Percentiles rank a stretch among this genome's conserved stretches.
Conservation (phyloP, 2,888 invertebrate genomes). For the Ophonus ardosiacus region DNA sequence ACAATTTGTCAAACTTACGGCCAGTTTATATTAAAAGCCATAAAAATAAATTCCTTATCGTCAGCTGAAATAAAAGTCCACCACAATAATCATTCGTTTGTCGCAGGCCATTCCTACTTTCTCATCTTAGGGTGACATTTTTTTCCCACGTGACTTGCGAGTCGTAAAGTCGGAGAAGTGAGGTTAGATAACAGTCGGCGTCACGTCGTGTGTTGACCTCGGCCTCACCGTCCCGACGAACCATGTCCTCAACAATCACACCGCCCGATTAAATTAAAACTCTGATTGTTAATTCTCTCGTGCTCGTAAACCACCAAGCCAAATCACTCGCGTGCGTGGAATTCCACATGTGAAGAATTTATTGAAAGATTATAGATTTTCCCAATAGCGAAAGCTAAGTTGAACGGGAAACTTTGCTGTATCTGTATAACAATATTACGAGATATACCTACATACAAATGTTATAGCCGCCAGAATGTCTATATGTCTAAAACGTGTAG, state of each 20-base stretch:
- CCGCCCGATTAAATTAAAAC: slow-evolving; percentile 44
- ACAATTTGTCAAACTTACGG: background rate
- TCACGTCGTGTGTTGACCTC: slow-evolving; percentile 42
- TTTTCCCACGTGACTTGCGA: slow-evolving; percentile 43
- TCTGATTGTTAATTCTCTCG: slow-evolving; percentile 33
- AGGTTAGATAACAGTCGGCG: background rate
- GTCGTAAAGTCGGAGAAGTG: slow-evolving; percentile 27
- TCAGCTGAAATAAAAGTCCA: slow-evolving; percentile 12
- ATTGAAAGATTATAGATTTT: too few relatives aligned
- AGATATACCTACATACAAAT: too few relatives aligned
- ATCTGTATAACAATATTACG: too few relatives aligned
- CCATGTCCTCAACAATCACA: slow-evolving; percentile 9
- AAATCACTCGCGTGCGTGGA: slow-evolving; percentile 11
- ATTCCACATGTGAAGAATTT: background rate
- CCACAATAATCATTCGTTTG: slow-evolving; percentile 18
- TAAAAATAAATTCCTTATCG: background rate
- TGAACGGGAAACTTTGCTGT: too few relatives aligned
- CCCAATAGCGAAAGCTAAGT: too few relatives aligned
- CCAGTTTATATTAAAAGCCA: background rate
- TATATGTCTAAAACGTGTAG: too few relatives aligned
- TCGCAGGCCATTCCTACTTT: background rate
- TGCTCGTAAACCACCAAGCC: slow-evolving; percentile 21
- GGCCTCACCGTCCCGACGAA: background rate
- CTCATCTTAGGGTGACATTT: slow-evolving; percentile 43
- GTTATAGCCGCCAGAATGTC: too few relatives aligned